phyloP scores from a whole-genome alignment of 2,797 vertebrate species.

The Lithobates sylvaticus region DNA sequence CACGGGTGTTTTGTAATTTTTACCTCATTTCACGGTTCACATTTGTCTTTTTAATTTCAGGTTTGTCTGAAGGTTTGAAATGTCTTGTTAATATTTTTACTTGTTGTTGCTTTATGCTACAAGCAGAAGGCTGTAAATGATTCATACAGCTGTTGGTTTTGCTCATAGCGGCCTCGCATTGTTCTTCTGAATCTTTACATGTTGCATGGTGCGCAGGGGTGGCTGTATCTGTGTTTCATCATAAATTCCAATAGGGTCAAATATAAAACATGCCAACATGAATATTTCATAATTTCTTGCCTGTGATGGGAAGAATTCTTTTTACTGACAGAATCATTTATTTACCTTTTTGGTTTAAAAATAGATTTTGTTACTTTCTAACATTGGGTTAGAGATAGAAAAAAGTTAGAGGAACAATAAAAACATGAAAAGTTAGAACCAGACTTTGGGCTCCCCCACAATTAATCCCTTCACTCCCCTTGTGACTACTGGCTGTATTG shows the following conservation, averaged over 20 bases:
- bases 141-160: slow-evolving; percentile 1
- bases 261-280: neutral
- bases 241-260: slow-evolving; percentile 7
- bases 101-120: slow-evolving; percentile 24
- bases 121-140: slow-evolving; percentile 36
- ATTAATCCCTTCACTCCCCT: too few relatives aligned
- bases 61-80: slow-evolving; percentile 29
- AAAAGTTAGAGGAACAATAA: neutral
- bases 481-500: too few relatives aligned
- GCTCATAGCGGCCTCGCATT: slow-evolving; percentile 15
- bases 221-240: slow-evolving; percentile 4
- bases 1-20: slow-evolving; percentile 51
- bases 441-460: too few relatives aligned
- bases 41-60: slow-evolving; percentile 51
- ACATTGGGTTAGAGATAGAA: neutral
- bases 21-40: slow-evolving; percentile 34
- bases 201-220: neutral
- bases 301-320: slow-evolving; percentile 4
- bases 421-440: too few relatives aligned
- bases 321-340: slow-evolving; percentile 13
- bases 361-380: neutral
- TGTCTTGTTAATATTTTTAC: slow-evolving; percentile 10
- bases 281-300: slow-evolving; percentile 5
- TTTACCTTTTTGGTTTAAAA: neutral
- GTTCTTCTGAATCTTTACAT: slow-evolving; percentile 1